Base-by-base conservation (phyloP, 2,888 invertebrate species). In the Thalpophila matura region DNA sequence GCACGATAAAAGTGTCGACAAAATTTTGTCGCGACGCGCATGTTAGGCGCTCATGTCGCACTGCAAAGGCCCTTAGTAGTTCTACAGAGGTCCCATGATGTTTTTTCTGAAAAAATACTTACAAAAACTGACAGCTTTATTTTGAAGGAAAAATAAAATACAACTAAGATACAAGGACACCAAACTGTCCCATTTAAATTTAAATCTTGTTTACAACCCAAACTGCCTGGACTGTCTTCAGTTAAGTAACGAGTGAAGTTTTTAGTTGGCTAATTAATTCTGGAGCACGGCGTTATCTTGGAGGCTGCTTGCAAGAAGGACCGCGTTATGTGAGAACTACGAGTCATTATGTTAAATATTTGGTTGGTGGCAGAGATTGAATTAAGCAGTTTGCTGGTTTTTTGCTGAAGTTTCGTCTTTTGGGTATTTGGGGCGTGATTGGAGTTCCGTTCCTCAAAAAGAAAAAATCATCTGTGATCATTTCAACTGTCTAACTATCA, bases 181-280 rank as follows among this genome's bases (percentile, higher is more conserved):
- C 33, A 29, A 45, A 45, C 47, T 60, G 68, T 47, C 51, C 27
- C 37, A 64, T 61, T 58, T 66, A 71, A 67, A 77, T 71, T 77
- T 67, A 62, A 77, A 74, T 60, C 59, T 59, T 75, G 64, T 74
- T 73, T 74, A 62, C 60, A 60, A 54, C 42, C 58, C 35, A 58
- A 69, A 75, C 56, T 40, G 55, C 58, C 70, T 63, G 68, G 46
- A 60, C 58, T 66, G 66, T 38, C 58, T 66, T 54, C 51, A 73
- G 65, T 54, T 40, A 24, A 35, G 57, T 58, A 88, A 89, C 80
- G 88, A 85, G 84, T 80, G 82, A 90, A 90, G 88, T 89, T 90
- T 89, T 89, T 86, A 89, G 89, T 89, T 85, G 81, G 80, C 85
- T 89, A 89, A 90, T 90, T 89, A 90, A 90, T 90, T 90, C 89